Evolutionary conservation across 1,140 invertebrate genomes (phyloP), one percentile per base, ranked within the genome.

Genomic region (Drosophila orena): DNA sequence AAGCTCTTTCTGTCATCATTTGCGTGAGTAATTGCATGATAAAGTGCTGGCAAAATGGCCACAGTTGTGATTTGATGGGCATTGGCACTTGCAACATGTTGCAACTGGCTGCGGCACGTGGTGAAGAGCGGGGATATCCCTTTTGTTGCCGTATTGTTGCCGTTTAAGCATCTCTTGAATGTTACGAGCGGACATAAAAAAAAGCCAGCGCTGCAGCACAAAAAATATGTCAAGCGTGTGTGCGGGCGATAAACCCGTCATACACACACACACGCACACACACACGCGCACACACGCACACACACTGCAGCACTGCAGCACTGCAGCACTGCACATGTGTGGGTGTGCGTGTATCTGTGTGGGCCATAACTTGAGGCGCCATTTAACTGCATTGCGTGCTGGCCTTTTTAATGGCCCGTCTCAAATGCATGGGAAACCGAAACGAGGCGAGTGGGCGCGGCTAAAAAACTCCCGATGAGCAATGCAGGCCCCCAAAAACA

Each of bases 21-120:
- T 69, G 59, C 77, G 22, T 50, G 47, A 53, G 81, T 86, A 85
- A 85, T 85, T 86, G 81, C 81, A 65, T 77, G 81, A 77, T 85
- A 85, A 86, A 86, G 81, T 75, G 78, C 73, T 64, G 44, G 50
- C 76, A 30, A 50, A 50, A 50, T 50, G 47, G 47, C 47, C 27
- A 27, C 47, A 34, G 47, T 50, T 43, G 59, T 66, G 78, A 81
- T 86, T 85, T 85, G 81, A 86, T 86, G 74, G 65, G 43, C 35
- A 70, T 49, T 47, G 64, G 37, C 74, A 60, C 64, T 70, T 81
- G 74, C 74, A 65, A 62, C 77, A 85, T 86, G 69, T 75, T 85
- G 78, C 78, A 85, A 57, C 73, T 27, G 64, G 60, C 55, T 59
- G 44, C 56, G 4, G 42, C 30, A 8, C 7, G 3, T 2, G 30